A percentile compares a stretch with the other conserved stretches of the same genome.
phyloP scores from a whole-genome alignment of 2,888 invertebrate species.

The Drosophila percnosoma region DNA sequence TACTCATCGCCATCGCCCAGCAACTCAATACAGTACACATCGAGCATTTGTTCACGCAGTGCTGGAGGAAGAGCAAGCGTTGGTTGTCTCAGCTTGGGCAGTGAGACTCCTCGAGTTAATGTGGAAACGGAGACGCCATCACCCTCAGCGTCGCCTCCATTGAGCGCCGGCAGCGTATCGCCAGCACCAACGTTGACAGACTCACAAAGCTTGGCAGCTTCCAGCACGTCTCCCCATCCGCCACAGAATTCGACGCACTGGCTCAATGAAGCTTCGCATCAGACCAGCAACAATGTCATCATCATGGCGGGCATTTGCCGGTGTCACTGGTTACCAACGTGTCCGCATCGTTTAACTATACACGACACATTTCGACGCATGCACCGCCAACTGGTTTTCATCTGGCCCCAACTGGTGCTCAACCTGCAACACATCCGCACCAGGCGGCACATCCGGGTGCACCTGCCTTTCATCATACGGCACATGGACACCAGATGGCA shows the following conservation, averaged over 20 bases:
- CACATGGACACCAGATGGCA: constrained; percentile 64
- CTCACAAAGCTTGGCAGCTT: too few relatives aligned
- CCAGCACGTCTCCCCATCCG: constrained; percentile 62
- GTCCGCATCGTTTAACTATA: constrained; percentile 85
- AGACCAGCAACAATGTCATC: constrained; percentile 59
- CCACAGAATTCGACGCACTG: constrained; percentile 52
- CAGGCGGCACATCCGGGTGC: constrained; percentile 58
- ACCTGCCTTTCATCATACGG: constrained; percentile 75
- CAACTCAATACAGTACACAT: constrained; percentile 83
- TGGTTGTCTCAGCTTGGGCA: constrained; percentile 81
- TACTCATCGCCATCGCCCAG: constrained; percentile 83
- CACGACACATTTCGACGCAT: constrained; percentile 84
- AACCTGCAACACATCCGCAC: constrained; percentile 58
- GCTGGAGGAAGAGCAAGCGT: constrained; percentile 23
- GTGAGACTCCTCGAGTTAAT: constrained; percentile 84
- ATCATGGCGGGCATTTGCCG: constrained; percentile 81
- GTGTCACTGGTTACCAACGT: constrained; percentile 85
- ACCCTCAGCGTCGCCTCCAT: constrained; percentile 83
- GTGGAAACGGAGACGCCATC: constrained; percentile 83
- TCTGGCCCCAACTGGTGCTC: constrained; percentile 15
- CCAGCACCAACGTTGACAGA: constrained; percentile 75
- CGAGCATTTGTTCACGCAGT: constrained; percentile 82
- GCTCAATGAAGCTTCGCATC: constrained; percentile 52
- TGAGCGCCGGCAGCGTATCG: constrained; percentile 73
- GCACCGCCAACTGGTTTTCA: constrained; percentile 76